A percentile compares a stretch with the other conserved stretches of the same genome.
phyloP scores from a whole-genome alignment of 2,113 vertebrate species.

The Microcebus griseorufus region DNA sequence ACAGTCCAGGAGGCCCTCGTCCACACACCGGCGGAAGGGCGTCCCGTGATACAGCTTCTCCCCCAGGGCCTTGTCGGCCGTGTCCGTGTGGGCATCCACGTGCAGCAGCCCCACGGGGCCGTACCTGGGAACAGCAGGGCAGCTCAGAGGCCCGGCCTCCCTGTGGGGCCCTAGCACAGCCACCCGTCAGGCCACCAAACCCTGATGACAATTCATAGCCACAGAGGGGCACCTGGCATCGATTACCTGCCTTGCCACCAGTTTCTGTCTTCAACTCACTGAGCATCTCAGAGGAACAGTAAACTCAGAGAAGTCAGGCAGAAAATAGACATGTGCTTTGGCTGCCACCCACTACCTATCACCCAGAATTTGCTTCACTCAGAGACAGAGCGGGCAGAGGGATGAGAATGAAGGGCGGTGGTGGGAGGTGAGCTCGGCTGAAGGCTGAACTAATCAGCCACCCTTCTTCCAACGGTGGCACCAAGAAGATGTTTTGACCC shows the following conservation, averaged over 20 bases:
- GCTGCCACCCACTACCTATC: not conserved
- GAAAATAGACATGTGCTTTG: not conserved
- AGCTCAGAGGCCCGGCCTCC: conserved; percentile 15
- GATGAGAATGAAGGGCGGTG: not conserved
- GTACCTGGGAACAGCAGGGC: conserved; percentile 80
- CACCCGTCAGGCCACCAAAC: not conserved
- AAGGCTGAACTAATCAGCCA: not conserved
- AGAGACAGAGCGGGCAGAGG: not conserved
- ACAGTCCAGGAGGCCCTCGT: conserved; percentile 94
- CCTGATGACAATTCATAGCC: not conserved
- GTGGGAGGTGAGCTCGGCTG: not conserved
- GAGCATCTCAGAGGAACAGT: not conserved
- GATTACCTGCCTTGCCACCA: not conserved
- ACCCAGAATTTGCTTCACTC: not conserved
- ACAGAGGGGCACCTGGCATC: not conserved
- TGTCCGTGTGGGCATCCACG: conserved; percentile 94
- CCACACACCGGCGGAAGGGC: conserved; percentile 93
- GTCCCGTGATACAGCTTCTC: conserved; percentile 93
- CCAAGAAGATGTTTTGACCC: not conserved
- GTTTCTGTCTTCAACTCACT: not conserved
- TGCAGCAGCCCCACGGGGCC: conserved; percentile 95
- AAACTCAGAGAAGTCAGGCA: not conserved
- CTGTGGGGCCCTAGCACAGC: not conserved
- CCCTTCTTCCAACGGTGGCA: not conserved
- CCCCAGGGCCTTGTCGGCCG: conserved; percentile 87